Percentiles rank a stretch among this genome's conserved stretches.
Evolutionary conservation across 2,797 vertebrate genomes (phyloP).

Genomic region (Falco biarmicus): DNA sequence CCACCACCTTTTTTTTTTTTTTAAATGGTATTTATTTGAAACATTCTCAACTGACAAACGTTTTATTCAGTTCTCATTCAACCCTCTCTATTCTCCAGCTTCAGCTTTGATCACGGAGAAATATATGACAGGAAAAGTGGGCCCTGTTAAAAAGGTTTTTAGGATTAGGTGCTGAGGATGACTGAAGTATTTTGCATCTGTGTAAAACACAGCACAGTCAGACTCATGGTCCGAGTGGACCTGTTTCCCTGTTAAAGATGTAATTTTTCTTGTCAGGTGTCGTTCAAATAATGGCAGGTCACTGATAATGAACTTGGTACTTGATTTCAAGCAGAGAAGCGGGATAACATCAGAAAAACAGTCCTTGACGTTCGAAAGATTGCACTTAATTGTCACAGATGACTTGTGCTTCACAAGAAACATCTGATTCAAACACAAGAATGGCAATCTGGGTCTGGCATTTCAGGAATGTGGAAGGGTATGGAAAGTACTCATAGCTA

Average conservation of each 20-base stretch:
- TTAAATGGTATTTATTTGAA: not conserved
- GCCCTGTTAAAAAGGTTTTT: not conserved
- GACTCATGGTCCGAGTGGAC: not conserved
- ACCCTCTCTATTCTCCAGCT: not conserved
- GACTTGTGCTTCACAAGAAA: not conserved
- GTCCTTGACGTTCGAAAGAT: not conserved
- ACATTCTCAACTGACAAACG: too few relatives aligned
- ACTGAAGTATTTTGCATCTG: not conserved
- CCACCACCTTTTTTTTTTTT: not conserved
- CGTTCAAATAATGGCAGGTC: not conserved
- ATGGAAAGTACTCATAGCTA: not conserved
- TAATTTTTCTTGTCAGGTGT: not conserved
- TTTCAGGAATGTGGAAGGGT: not conserved
- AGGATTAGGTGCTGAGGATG: not conserved
- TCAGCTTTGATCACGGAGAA: not conserved
- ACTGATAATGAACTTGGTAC: not conserved
- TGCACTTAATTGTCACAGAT: not conserved
- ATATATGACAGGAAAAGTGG: not conserved
- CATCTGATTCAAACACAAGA: not conserved
- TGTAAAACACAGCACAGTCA: not conserved
- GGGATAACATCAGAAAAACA: not conserved
- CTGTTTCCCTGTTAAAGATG: not conserved
- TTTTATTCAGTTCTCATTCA: not conserved
- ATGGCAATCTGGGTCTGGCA: not conserved
- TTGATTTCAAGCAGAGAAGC: not conserved